Base-by-base conservation (phyloP, 2,797 vertebrate genomes). In the Scyliorhinus canicula region DNA sequence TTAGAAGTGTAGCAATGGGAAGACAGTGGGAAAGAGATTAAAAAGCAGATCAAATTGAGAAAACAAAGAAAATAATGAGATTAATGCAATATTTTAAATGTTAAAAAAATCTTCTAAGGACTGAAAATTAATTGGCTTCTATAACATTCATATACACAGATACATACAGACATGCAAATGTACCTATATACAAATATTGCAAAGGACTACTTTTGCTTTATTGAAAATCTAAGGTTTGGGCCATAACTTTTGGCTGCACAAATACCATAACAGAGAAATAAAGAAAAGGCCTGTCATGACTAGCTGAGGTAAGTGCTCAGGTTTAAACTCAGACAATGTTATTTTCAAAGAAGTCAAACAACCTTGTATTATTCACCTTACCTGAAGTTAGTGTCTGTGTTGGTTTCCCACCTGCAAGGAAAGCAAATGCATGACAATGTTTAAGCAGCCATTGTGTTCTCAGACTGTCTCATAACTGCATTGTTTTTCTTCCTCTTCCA, bases 401-500 rank as follows among this genome's bases (percentile, higher is more conserved):
- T 91, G 88, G 88, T 40, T 91, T 91, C 35, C 88, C 88, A 63
- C 57, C 88, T 91, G 26, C 44, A 65, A 44, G 52, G 40, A 91
- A 91, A 65, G 21, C 57, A 91, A 91, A 91, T 91, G 60, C 47
- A 91, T 91, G 88, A 91, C n/a, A 91, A 91, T 65, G 88, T 63
- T 91, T 91, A 91, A 65, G 60, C 19, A 40, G 44, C 24, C 24
- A 1, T 65, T 91, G 88, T 8, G n/a, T 91, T 65, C 63, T 40
- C 57, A 65, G 88, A 44, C 88, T 65, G 8, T 65, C 16, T 90
- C 55, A 90, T 35, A 63, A 9, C 19, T 90, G n/a, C 55, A 90
- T 35, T 63, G 60, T 63, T 91, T 19, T n/a, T 91, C 7, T 91
- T 91, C 63, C 88, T 91, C 19, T 40, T 52, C 12, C 52, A 35